phyloP scores from a whole-genome alignment of 2,113 vertebrate genomes.

The Sylvietta virens region DNA sequence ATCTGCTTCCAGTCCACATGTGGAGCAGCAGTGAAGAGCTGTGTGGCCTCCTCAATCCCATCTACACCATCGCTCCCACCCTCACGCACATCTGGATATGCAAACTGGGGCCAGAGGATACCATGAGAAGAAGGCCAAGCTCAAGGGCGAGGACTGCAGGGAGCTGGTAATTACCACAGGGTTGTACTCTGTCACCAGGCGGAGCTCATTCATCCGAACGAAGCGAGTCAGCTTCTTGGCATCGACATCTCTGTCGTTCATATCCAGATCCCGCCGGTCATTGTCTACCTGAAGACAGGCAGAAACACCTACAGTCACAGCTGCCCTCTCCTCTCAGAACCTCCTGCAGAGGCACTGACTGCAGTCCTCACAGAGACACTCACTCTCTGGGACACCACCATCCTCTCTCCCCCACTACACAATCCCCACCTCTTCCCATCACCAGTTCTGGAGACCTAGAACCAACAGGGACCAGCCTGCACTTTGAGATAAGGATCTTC shows the following conservation, averaged over 20 bases:
- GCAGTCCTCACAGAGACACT: not conserved
- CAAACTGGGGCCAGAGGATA: not conserved
- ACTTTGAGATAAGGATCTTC: not conserved
- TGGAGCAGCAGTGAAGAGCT: not conserved
- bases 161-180: slow-evolving; percentile 75
- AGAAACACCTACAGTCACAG: not conserved
- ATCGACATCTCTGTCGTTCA: slow-evolving; percentile 68
- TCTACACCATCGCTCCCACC: rapidly evolving
- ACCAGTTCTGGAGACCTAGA: not conserved
- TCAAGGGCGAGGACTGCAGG: not conserved
- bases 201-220: slow-evolving; percentile 79
- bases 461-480: not conserved
- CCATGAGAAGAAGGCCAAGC: not conserved
- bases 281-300: slow-evolving; percentile 78
- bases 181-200: slow-evolving; percentile 87
- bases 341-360: not conserved
- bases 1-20: not conserved
- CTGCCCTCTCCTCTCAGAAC: not conserved
- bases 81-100: not conserved
- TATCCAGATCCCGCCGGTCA: slow-evolving; percentile 73
- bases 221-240: slow-evolving; percentile 77
- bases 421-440: not conserved
- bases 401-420: not conserved
- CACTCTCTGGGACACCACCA: not conserved
- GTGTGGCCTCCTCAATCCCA: not conserved